These are phyloP conservation scores for Anastrepha ludens DNA, from an alignment of 1,140 invertebrate genomes.

Conservation along the genomic window DNA sequence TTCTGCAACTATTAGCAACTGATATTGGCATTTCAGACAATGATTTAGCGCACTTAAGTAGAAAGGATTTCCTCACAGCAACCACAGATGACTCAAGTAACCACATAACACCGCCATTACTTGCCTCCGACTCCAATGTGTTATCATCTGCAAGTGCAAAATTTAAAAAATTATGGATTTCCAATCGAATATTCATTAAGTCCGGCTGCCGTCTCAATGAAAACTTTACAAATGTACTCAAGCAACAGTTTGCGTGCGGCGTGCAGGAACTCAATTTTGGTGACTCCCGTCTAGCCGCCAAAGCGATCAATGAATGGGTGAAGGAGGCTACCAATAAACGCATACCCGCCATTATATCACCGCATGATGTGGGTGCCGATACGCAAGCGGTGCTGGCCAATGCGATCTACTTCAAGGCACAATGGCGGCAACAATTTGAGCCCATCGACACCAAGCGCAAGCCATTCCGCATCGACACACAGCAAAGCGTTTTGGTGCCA, in stretches of 20 bases:
- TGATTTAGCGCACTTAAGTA: background rate
- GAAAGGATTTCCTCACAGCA: background rate
- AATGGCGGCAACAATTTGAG: conserved; percentile 78
- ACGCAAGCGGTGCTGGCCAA: conserved; percentile 77
- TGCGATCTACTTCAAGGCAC: conserved; percentile 81
- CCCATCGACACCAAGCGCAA: conserved; percentile 71
- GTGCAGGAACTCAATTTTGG: background rate
- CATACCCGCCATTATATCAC: background rate
- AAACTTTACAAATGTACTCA: background rate
- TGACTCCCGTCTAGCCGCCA: background rate
- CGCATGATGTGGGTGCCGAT: conserved; percentile 4
- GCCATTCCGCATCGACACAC: conserved; percentile 74
- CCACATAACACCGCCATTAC: background rate
- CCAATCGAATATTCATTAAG: conserved; percentile 25
- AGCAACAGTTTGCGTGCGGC: background rate
- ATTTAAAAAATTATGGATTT: background rate
- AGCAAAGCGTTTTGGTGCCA: conserved; percentile 74
- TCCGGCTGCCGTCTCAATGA: background rate
- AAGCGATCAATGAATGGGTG: background rate
- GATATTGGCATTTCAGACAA: background rate
- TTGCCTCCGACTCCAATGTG: too few species aligned
- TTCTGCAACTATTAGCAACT: background rate
- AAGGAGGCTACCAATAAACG: background rate
- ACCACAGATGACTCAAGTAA: background rate
- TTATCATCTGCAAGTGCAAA: background rate